Conservation (phyloP, 1,140 invertebrate genomes). For the Psix sp. region DNA sequence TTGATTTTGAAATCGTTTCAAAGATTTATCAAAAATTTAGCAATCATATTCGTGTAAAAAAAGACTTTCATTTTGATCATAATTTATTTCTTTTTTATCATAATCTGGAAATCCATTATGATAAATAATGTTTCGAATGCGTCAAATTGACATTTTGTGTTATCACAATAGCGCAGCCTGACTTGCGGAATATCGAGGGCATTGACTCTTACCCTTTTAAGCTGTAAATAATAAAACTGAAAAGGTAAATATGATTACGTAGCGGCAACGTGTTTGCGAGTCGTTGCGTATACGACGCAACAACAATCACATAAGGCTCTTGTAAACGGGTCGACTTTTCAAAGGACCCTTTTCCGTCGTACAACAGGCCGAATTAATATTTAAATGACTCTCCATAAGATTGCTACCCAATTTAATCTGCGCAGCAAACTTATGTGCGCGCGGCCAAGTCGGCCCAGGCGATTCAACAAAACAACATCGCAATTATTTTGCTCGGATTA, state of each 20-base stretch:
- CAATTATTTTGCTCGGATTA: constrained; percentile 47
- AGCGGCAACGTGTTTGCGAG: constrained; percentile 54
- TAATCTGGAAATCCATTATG: neutral
- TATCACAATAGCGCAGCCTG: constrained; percentile 16
- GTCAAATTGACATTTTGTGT: constrained; percentile 15
- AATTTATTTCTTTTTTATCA: no score
- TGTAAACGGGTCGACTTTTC: constrained; percentile 58
- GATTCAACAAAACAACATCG: constrained; percentile 43
- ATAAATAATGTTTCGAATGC: constrained; percentile 15
- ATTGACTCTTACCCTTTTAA: constrained; percentile 51
- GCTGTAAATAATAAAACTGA: constrained; percentile 64
- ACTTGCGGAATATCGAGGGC: constrained; percentile 28
- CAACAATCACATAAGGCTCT: constrained; percentile 61
- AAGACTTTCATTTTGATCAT: no score
- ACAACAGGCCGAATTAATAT: constrained; percentile 63
- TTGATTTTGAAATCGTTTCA: no score
- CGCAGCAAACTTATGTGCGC: constrained; percentile 41
- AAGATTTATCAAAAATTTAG: no score
- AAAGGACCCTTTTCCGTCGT: constrained; percentile 50
- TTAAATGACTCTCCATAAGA: constrained; percentile 61
- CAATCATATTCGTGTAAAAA: no score
- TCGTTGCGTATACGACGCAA: constrained; percentile 40
- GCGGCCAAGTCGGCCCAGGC: constrained; percentile 28
- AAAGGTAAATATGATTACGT: constrained; percentile 67
- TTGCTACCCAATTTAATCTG: constrained; percentile 65